Percentiles rank a stretch among this genome's conserved stretches.
These are phyloP conservation scores for Melinopterus prodromus DNA, from an alignment of 2,888 invertebrate species.

Conservation along the genomic window DNA sequence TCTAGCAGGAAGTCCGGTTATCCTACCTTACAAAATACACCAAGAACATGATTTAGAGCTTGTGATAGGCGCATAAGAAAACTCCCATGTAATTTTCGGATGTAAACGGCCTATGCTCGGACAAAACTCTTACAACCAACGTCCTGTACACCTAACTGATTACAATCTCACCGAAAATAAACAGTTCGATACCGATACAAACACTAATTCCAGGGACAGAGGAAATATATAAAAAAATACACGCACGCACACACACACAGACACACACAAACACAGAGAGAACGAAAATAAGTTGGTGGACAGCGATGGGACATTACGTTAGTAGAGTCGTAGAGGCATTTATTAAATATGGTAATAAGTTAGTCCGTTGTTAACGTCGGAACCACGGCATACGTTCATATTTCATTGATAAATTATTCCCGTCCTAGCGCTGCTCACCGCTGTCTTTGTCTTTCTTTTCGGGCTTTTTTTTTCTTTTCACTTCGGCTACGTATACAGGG, in stretches of 20 bases:
- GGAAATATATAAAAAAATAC: slow-evolving; percentile 4
- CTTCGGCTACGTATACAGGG: background rate
- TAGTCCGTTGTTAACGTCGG: background rate
- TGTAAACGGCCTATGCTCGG: background rate
- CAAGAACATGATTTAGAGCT: too few species aligned
- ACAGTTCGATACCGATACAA: background rate
- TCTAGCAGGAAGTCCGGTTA: too few species aligned
- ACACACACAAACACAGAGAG: background rate
- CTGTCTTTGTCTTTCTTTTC: background rate
- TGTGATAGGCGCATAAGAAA: too few species aligned
- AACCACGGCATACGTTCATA: background rate
- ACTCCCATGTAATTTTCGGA: background rate
- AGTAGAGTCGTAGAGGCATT: slow-evolving; percentile 4
- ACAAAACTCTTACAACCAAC: background rate
- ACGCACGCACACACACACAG: background rate
- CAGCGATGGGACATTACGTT: background rate
- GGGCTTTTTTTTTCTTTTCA: background rate
- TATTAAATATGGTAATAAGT: slow-evolving; percentile 4
- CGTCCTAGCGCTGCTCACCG: background rate
- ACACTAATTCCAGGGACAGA: background rate
- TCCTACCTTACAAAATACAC: too few species aligned
- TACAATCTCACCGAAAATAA: background rate
- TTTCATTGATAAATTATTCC: slow-evolving; percentile 4
- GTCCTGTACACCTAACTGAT: background rate
- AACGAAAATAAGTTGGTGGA: background rate